These are phyloP conservation scores for Gyps fulvus DNA, from an alignment of 2,113 vertebrate genomes.

Conservation along the genomic window DNA sequence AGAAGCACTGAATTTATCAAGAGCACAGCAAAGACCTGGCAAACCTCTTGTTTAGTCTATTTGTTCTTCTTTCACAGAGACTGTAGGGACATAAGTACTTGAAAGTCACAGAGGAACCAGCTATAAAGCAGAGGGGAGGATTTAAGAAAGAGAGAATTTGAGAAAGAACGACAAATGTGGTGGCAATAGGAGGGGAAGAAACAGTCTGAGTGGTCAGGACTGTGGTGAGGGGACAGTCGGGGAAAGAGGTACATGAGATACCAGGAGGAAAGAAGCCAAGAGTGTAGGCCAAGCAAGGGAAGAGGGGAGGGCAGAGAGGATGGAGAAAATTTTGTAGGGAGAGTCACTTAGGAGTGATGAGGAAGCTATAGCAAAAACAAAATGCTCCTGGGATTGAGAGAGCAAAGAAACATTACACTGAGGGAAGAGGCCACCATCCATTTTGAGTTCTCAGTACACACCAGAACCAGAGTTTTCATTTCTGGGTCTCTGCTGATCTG, in stretches of 20 bases:
- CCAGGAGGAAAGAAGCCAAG: neutral
- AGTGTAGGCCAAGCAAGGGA: neutral
- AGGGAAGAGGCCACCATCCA: neutral
- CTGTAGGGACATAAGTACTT: neutral
- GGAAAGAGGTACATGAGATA: neutral
- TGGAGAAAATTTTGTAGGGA: neutral
- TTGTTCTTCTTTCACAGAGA: neutral
- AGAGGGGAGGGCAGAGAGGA: neutral
- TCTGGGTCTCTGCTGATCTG: neutral
- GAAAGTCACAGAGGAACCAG: neutral
- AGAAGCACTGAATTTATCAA: neutral
- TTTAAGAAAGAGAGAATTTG: neutral
- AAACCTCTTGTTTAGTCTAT: constrained; percentile 1
- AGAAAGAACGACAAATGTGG: neutral
- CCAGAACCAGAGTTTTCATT: neutral
- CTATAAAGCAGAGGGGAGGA: neutral
- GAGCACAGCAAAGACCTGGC: constrained; percentile 13
- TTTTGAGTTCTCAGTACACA: neutral
- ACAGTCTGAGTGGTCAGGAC: neutral
- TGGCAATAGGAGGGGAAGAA: neutral
- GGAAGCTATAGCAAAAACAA: neutral
- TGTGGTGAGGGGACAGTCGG: neutral
- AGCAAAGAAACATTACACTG: neutral
- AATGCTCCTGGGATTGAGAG: neutral
- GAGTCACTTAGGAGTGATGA: neutral